Conservation (phyloP, 37 sponge, comb jelly and placozoan genomes). For the Hexactinellida sp. region DNA sequence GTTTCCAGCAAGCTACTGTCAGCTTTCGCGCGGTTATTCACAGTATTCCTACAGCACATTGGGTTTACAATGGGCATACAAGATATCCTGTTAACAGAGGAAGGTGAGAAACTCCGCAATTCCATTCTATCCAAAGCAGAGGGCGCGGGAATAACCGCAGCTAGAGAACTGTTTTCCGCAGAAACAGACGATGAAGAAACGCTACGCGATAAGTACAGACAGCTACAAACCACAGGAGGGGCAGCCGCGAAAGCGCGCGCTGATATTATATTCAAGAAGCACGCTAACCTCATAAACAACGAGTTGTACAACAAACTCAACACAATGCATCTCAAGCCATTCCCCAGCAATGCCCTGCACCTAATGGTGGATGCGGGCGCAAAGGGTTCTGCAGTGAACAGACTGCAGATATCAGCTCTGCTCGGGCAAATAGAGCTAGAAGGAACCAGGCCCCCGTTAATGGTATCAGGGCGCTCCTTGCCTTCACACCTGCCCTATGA, state of each 20-base stretch:
- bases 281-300: neutral
- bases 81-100: constrained; percentile 64
- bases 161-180: constrained; percentile 8
- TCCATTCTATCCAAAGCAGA: neutral
- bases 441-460: constrained; percentile 88
- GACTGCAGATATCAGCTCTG: constrained; percentile 91
- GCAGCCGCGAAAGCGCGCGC: neutral
- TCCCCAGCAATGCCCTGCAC: constrained; percentile 79
- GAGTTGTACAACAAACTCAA: neutral
- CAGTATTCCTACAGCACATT: constrained; percentile 68
- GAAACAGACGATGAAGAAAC: neutral
- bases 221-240: neutral
- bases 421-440: constrained; percentile 98
- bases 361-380: constrained; percentile 91
- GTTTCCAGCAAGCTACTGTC: constrained; percentile 57
- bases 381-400: constrained; percentile 88
- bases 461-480: constrained; percentile 80
- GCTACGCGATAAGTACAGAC: neutral
- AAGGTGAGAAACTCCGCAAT: constrained; percentile 26
- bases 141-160: constrained; percentile 15
- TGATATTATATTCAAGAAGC: neutral
- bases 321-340: constrained; percentile 35
- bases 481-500: constrained; percentile 85
- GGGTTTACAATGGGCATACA: constrained; percentile 90
- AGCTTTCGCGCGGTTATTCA: constrained; percentile 79